Evolutionary conservation across 2,797 vertebrate genomes (phyloP).

Genomic region (Diplodus puntazzo): DNA sequence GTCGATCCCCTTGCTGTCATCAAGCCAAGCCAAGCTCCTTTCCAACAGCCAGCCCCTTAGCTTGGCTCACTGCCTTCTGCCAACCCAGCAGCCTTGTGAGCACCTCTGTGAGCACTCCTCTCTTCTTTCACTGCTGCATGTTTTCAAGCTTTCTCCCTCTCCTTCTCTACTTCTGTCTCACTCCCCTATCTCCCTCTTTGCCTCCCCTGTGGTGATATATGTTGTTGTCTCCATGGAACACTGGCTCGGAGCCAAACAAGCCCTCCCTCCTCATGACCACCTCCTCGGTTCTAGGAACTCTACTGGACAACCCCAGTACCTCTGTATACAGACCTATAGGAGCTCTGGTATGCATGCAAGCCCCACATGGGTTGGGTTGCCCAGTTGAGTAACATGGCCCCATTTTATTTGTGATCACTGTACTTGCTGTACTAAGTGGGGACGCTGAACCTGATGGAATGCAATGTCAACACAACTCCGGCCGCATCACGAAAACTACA

Average conservation of each 20-base stretch:
- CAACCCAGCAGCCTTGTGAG: constrained; percentile 77
- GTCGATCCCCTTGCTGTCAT: constrained; percentile 64
- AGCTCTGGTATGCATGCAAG: constrained; percentile 84
- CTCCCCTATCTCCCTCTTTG: constrained; percentile 72
- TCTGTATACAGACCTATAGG: constrained; percentile 80
- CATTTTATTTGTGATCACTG: constrained; percentile 66
- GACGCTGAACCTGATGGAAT: constrained; percentile 48
- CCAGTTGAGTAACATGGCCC: constrained; percentile 78
- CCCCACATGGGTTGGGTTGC: constrained; percentile 78
- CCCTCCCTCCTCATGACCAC: constrained; percentile 67
- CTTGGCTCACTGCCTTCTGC: constrained; percentile 77
- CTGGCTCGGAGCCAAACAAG: constrained; percentile 78
- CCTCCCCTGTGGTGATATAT: constrained; percentile 84
- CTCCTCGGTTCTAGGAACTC: constrained; percentile 83
- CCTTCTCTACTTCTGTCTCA: constrained; percentile 70
- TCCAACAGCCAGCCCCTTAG: constrained; percentile 68
- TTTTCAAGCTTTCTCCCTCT: constrained; percentile 67
- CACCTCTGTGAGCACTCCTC: constrained; percentile 75
- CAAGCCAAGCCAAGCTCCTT: constrained; percentile 73
- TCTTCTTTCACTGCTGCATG: constrained; percentile 73
- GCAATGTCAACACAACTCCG: constrained; percentile 22
- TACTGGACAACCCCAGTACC: constrained; percentile 75
- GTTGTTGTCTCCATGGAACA: constrained; percentile 86
- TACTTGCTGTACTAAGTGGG: constrained; percentile 60
- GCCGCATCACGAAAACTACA: constrained; percentile 49